phyloP scores from a whole-genome alignment of 2,797 vertebrate genomes.

The Sebastes matsubarae region DNA sequence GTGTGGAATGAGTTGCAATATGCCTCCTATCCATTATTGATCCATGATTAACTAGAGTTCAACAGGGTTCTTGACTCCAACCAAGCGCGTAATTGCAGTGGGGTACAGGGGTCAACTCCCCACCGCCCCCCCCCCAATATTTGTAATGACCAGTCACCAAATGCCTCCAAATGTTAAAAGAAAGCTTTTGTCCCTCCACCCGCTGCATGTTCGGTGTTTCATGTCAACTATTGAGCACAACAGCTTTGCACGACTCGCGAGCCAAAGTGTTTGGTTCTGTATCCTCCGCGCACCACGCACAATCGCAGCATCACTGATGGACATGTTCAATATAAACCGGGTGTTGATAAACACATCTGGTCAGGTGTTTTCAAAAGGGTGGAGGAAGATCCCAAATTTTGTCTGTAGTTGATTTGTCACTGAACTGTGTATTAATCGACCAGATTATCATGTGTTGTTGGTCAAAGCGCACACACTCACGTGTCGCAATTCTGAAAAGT shows the following conservation, averaged over 20 bases:
- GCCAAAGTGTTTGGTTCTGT: background rate
- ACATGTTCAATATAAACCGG: background rate
- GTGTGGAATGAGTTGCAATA: constrained; percentile 57
- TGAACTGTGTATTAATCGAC: no score
- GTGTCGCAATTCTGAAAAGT: no score
- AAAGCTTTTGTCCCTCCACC: background rate
- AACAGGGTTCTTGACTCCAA: constrained; percentile 21
- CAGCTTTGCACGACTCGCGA: background rate
- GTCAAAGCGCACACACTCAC: no score
- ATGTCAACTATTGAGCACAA: background rate
- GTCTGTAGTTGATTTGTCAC: no score
- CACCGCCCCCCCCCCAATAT: fast-evolving
- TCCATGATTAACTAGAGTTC: constrained; percentile 63
- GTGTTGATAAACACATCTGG: background rate
- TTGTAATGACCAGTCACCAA: background rate
- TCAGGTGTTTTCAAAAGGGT: background rate
- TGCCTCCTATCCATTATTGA: constrained; percentile 75
- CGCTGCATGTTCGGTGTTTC: background rate
- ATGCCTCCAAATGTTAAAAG: background rate
- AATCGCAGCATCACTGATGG: background rate
- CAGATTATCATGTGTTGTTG: no score
- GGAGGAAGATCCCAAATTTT: background rate
- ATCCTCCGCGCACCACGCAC: background rate
- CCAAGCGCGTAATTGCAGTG: background rate
- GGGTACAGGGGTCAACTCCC: background rate